Evolutionary conservation across 2,797 vertebrate genomes (phyloP).

Genomic region (Pachyuromys duprasi): DNA sequence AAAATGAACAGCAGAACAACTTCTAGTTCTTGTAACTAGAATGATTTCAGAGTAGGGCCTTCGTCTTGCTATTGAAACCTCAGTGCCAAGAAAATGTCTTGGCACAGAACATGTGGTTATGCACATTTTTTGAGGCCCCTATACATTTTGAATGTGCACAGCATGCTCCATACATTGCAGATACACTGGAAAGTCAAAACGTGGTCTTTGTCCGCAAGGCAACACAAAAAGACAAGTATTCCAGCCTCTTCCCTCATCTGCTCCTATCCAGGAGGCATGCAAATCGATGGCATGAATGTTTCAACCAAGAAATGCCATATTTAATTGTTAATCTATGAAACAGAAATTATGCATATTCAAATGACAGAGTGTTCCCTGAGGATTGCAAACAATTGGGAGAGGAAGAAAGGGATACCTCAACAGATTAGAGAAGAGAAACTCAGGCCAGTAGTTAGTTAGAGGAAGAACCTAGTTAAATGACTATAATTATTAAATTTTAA

Average conservation of each 20-base stretch:
- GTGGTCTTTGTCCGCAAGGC: neutral
- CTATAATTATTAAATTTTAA: too few relatives aligned
- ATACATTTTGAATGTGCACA: neutral
- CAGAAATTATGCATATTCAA: neutral
- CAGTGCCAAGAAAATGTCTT: neutral
- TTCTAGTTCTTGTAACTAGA: conserved; percentile 25
- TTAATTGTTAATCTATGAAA: neutral
- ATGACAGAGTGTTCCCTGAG: neutral
- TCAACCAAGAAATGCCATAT: neutral
- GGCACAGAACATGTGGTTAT: neutral
- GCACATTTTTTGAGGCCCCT: neutral
- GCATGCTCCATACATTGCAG: neutral
- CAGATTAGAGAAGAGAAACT: neutral
- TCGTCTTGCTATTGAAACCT: neutral
- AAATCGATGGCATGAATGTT: neutral
- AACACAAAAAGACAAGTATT: neutral
- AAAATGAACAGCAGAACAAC: neutral
- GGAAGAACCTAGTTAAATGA: neutral
- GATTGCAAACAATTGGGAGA: neutral
- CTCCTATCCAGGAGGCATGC: neutral
- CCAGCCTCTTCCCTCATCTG: neutral
- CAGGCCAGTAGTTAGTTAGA: neutral
- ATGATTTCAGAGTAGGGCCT: neutral
- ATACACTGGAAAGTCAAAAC: neutral
- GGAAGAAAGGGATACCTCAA: neutral